These are phyloP conservation scores for Merodon equestris DNA, from an alignment of 2,888 invertebrate species.

Conservation along the genomic window DNA sequence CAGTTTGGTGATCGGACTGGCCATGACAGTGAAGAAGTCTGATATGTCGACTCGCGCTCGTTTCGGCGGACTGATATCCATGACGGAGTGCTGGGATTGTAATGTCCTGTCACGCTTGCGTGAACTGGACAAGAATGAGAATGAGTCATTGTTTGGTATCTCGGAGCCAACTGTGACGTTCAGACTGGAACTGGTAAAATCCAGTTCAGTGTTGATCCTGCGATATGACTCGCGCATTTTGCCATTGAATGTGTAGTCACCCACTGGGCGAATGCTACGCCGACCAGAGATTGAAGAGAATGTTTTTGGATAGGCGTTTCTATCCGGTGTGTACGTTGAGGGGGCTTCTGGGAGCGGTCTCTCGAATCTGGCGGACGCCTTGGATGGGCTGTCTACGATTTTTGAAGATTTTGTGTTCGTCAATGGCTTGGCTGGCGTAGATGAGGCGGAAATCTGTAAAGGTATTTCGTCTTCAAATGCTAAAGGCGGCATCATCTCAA, in stretches of 20 bases:
- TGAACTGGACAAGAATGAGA: conserved; percentile 75
- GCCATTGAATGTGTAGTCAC: conserved; percentile 72
- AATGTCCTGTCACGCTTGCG: conserved; percentile 77
- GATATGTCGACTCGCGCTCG: conserved; percentile 74
- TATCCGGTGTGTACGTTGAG: conserved; percentile 71
- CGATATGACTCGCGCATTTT: conserved; percentile 74
- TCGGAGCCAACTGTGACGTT: conserved; percentile 78
- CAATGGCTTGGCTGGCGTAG: conserved; percentile 46
- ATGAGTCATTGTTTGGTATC: conserved; percentile 75
- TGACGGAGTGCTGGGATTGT: conserved; percentile 55
- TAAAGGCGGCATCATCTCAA: conserved; percentile 73
- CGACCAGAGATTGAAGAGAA: conserved; percentile 76
- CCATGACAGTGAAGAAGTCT: conserved; percentile 73
- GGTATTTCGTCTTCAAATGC: conserved; percentile 15
- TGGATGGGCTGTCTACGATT: conserved; percentile 6
- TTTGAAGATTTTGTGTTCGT: neutral
- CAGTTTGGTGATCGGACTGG: conserved; percentile 76
- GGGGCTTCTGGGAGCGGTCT: conserved; percentile 69
- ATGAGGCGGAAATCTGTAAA: conserved; percentile 18
- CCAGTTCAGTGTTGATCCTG: conserved; percentile 75
- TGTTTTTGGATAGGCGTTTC: conserved; percentile 69
- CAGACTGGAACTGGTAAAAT: conserved; percentile 75
- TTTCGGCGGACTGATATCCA: conserved; percentile 73
- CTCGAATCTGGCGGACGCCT: conserved; percentile 70
- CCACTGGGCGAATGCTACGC: conserved; percentile 74